These are phyloP conservation scores for Eumaeus atala DNA, from an alignment of 1,140 invertebrate species.

Conservation along the genomic window DNA sequence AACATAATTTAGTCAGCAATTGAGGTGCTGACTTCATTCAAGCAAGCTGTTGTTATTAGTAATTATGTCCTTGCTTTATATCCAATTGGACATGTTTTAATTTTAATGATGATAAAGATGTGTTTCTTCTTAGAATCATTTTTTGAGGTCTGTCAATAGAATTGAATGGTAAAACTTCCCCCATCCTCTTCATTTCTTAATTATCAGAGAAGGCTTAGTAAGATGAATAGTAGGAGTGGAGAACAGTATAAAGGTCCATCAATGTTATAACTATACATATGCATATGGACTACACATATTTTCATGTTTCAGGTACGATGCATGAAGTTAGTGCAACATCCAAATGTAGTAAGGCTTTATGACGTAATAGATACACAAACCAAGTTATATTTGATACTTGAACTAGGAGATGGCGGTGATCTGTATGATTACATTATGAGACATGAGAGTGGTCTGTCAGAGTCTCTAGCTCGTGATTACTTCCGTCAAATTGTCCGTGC, in stretches of 20 bases:
- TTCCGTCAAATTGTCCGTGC: slow-evolving; percentile 97
- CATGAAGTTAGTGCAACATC: slow-evolving; percentile 99
- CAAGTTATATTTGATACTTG: slow-evolving; percentile 95
- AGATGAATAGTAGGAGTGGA: no score
- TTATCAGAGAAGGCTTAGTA: no score
- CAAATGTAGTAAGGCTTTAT: slow-evolving; percentile 97
- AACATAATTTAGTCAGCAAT: no score
- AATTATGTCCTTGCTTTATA: no score
- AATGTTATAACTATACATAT: not conserved
- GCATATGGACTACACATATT: not conserved
- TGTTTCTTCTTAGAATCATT: no score
- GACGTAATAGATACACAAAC: slow-evolving; percentile 99
- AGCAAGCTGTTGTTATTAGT: no score
- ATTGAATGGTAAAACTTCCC: no score
- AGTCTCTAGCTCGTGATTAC: slow-evolving; percentile 91
- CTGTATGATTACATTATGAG: slow-evolving; percentile 99
- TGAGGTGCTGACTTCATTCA: no score
- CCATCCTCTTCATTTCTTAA: no score
- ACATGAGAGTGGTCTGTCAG: slow-evolving; percentile 87
- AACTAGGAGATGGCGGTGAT: slow-evolving; percentile 98
- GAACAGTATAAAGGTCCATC: not conserved
- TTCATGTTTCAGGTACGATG: slow-evolving; percentile 84
- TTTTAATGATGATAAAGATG: not conserved
- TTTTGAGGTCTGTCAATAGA: no score
- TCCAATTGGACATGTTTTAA: not conserved